Conservation (phyloP, 2,113 vertebrate species). For the Labrus mixtus region DNA sequence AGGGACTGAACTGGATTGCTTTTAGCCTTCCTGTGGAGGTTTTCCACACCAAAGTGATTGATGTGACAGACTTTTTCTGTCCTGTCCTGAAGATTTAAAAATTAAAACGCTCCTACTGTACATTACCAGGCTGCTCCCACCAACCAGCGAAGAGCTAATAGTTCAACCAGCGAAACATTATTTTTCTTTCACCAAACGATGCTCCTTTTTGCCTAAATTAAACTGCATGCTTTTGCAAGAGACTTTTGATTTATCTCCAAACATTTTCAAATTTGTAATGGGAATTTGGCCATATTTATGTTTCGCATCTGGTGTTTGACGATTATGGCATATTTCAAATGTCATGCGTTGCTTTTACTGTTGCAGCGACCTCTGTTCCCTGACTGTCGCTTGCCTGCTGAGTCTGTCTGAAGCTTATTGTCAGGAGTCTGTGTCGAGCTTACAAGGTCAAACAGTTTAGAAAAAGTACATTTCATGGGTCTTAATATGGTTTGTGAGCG, state of each 20-base stretch:
- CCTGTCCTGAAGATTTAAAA: constrained; percentile 27
- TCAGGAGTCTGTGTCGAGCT: constrained; percentile 35
- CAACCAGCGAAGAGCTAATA: constrained; percentile 44
- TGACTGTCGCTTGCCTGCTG: constrained; percentile 43
- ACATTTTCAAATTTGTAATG: constrained; percentile 36
- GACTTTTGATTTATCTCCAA: constrained; percentile 41
- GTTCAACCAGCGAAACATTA: constrained; percentile 43
- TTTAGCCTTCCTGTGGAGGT: constrained; percentile 32
- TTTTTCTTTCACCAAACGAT: background rate
- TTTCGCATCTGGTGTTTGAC: constrained; percentile 36
- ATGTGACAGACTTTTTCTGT: constrained; percentile 24
- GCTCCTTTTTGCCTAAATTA: constrained; percentile 42
- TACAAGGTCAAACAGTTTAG: constrained; percentile 31
- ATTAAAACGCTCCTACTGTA: constrained; percentile 29
- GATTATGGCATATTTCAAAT: constrained; percentile 28
- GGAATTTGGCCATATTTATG: constrained; percentile 49
- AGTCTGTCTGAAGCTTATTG: constrained; percentile 52
- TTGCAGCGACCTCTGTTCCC: constrained; percentile 48
- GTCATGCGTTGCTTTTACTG: constrained; percentile 36
- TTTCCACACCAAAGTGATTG: constrained; percentile 17
- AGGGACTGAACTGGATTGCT: constrained; percentile 39
- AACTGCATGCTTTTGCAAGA: constrained; percentile 73
- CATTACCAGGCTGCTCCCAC: constrained; percentile 38
- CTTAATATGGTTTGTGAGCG: background rate
- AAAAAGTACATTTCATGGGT: constrained; percentile 35